Percentiles rank a stretch among this genome's conserved stretches.
phyloP scores from a whole-genome alignment of 2,113 vertebrate species.

The Urocynchramus pylzowi region DNA sequence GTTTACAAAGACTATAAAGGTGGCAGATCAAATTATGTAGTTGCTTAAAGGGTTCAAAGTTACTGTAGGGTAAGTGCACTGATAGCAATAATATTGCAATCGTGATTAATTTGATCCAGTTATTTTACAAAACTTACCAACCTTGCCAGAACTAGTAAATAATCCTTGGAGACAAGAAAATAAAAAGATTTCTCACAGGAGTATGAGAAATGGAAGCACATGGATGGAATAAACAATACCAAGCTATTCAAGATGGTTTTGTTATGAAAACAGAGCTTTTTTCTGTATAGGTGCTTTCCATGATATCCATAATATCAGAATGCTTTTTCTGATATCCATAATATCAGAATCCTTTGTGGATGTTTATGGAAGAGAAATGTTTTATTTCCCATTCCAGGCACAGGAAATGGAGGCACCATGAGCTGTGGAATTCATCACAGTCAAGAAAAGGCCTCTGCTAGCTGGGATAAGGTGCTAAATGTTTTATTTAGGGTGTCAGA shows the following conservation, averaged over 20 bases:
- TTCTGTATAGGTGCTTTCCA: not conserved
- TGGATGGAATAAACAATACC: not conserved
- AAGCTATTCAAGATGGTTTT: not conserved
- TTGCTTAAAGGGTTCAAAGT: not conserved
- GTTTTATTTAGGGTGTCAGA: conserved; percentile 23
- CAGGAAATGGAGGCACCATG: not conserved
- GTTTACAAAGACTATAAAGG: not conserved
- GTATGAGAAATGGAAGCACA: not conserved
- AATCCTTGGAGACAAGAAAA: not conserved
- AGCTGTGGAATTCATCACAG: not conserved
- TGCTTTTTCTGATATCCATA: not conserved
- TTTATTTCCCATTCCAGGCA: not conserved
- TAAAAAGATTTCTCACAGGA: not conserved
- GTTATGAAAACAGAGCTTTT: not conserved
- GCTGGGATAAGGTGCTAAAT: not conserved
- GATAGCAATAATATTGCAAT: not conserved
- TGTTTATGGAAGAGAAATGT: not conserved
- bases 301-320: not conserved
- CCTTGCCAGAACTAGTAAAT: not conserved
- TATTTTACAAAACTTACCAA: not conserved
- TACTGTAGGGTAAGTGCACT: not conserved
- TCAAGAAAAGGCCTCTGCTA: not conserved
- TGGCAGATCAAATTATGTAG: not conserved
- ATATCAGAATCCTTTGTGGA: not conserved
- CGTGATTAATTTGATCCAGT: not conserved